Base-by-base conservation (phyloP, 2,113 vertebrate species). In the Pedionomus torquatus region DNA sequence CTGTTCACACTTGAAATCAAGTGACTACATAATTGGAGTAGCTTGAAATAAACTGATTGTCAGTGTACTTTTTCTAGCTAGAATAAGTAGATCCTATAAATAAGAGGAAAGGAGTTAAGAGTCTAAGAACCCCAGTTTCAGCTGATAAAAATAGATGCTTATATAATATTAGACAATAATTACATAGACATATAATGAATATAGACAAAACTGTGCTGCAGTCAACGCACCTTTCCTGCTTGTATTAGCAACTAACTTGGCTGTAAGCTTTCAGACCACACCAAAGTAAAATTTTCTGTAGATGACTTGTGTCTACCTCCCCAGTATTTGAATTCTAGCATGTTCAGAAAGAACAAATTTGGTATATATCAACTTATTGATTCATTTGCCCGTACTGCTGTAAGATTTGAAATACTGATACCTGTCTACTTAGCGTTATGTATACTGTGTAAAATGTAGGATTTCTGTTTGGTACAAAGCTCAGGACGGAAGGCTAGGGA, bases 31-130 rank as follows among this genome's bases (percentile, higher is more conserved):
- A 96, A 95, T 86, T 92, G 83, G 80, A 96, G 55, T 85, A 87
- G 46, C 89, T 97, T 92, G 55, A 66, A 89, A 95, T 90, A 89
- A 96, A 49, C 33, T 39, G 61, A 61, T 84, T 95, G 76, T 83
- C 91, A 80, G 35, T 65, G 75, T 77, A 30, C 9, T 52, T 85
- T 76, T 89, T 37, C 30, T 46, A 65, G 55, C 28, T 43, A 31
- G 28, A 61, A 33, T 77, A 83, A 54, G 25, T 58, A 66, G 15
- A 58, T 25, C 13, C 7, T 65, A 4, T 65, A 77, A 90, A 89
- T 39, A 61, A 33, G 30, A 35, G 13, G 19, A 37, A 35, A 48
- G 11, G 65, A 89, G 35, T 20, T 54, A 41, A 26, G 68, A 89
- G 66, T 74, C 44, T 18, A 64, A 33, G 64, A 76, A 69, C 79